Percentiles rank a stretch among this genome's conserved stretches.
phyloP scores from a whole-genome alignment of 2,888 invertebrate species.

The Eulithis prunata region DNA sequence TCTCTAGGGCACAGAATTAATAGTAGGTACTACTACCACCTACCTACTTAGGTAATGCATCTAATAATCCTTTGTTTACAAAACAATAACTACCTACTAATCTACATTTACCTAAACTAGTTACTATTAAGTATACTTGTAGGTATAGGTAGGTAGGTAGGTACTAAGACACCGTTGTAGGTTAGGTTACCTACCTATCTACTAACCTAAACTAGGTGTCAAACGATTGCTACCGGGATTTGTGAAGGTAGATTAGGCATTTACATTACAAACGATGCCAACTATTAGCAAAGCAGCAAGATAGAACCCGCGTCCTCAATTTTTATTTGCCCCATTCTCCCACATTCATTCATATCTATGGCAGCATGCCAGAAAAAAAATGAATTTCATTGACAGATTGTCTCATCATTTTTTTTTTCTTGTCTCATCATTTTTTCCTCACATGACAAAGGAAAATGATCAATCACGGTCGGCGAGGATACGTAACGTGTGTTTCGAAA shows the following conservation, averaged over 20 bases:
- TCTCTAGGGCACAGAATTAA: not conserved
- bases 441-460: constrained; percentile 42
- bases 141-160: not conserved
- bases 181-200: not conserved
- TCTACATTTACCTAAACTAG: not conserved
- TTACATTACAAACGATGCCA: not conserved
- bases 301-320: constrained; percentile 13
- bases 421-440: constrained; percentile 17
- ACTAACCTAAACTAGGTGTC: not conserved
- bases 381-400: constrained; percentile 29
- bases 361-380: constrained; percentile 22
- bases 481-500: constrained; percentile 71
- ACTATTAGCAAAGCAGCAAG: no score
- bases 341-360: constrained; percentile 9
- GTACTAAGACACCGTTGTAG: no score
- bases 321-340: constrained; percentile 17
- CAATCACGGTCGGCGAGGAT: constrained; percentile 53
- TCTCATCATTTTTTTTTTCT: constrained; percentile 18
- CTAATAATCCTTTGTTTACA: constrained; percentile 11
- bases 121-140: not conserved
- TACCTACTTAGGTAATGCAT: not conserved
- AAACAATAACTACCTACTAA: not conserved
- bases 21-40: no score
- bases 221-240: no score
- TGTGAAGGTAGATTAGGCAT: no score